Evolutionary conservation across 2,113 vertebrate genomes (phyloP), one percentile per base, ranked within the genome.

Genomic region (Seriola dumerili): DNA sequence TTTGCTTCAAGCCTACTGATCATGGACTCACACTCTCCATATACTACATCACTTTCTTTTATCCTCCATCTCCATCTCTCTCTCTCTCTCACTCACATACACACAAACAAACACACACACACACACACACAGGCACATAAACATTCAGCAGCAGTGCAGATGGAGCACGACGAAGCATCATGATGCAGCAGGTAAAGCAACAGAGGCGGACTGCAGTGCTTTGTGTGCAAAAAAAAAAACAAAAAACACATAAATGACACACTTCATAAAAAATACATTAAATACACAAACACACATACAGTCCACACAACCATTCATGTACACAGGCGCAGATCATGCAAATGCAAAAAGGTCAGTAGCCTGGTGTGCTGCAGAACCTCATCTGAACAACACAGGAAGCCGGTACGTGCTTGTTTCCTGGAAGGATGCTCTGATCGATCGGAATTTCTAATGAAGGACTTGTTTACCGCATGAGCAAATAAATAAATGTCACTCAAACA

Each of bases 111-210:
- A 32, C 72, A 48, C 57, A 55, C 14, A 73, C 48, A 48, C 29
- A 64, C 38, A 46, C 36, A 58, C 72, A 69, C 34, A 48, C 36
- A 32, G 1, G 1, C 25, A 71, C 44, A 14, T 44, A 44, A 36
- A 48, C 34, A 36, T 72, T 57, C 69, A 54, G 72, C 52, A 75
- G 73, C 63, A 58, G 55, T 38, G 76, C 70, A 80, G 50, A 77
- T 81, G 85, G 72, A 78, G 70, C 54, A 78, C 78, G 66, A 61
- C 54, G 61, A 77, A 54, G 69, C 67, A 57, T 88, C 61, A 85
- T 48, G 55, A 64, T 71, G 74, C 79, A 74, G 76, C 57, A 69
- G 76, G 78, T 76, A 63, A 63, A 68, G 74, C 74, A 42, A 55
- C 55, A 23, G 61, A 70, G 44, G 68, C 88, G 72, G 34, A 52